These are phyloP conservation scores for Pogona vitticeps DNA, from an alignment of 2,113 vertebrate species.

Conservation along the genomic window DNA sequence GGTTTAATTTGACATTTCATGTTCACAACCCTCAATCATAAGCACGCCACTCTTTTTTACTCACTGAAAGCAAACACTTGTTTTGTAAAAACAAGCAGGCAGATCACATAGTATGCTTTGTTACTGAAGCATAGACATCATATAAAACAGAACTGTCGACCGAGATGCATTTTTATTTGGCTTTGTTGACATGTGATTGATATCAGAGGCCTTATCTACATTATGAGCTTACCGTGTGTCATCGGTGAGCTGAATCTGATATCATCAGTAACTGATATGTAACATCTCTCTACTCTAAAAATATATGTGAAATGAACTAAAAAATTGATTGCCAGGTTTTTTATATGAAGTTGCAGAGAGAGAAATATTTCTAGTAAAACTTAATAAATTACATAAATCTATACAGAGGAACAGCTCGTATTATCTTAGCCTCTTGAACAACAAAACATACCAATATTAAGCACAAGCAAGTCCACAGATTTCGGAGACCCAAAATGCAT, in stretches of 20 bases:
- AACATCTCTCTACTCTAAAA: neutral
- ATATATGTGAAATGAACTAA: neutral
- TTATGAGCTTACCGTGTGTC: neutral
- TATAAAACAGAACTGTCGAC: conserved; percentile 32
- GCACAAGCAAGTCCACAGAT: neutral
- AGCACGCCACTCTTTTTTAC: neutral
- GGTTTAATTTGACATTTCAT: neutral
- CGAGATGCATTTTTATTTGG: conserved; percentile 17
- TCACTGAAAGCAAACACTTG: neutral
- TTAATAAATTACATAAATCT: neutral
- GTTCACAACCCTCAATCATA: neutral
- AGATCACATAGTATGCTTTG: neutral
- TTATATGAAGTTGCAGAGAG: neutral
- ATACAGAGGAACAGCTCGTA: neutral
- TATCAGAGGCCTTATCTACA: conserved; percentile 14
- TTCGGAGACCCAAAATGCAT: neutral
- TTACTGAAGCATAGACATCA: neutral
- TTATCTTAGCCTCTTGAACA: no score
- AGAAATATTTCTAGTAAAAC: neutral
- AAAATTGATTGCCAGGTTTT: neutral
- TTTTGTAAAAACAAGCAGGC: neutral
- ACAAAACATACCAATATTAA: neutral
- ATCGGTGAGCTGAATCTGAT: neutral
- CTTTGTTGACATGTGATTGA: conserved; percentile 5
- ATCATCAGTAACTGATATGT: neutral